A percentile compares a stretch with the other conserved stretches of the same genome.
Conservation (phyloP, 2,888 invertebrate species). For the Diadromus collaris region DNA sequence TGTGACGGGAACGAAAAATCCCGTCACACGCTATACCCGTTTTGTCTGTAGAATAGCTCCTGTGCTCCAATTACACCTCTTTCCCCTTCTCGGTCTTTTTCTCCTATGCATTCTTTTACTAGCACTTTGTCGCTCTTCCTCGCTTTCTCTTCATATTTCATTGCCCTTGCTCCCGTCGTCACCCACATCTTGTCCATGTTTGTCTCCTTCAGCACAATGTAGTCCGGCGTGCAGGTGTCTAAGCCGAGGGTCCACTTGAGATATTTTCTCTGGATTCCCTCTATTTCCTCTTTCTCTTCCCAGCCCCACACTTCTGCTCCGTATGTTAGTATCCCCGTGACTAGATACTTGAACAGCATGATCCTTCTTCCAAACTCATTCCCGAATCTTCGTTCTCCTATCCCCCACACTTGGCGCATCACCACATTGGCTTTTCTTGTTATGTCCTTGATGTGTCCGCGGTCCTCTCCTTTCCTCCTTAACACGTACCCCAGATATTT, state of each 20-base stretch:
- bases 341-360: constrained; percentile 34
- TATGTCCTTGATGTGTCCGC: constrained; percentile 35
- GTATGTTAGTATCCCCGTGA: constrained; percentile 44
- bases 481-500: constrained; percentile 47
- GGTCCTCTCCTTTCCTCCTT: constrained; percentile 20
- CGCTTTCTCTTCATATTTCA: constrained; percentile 8
- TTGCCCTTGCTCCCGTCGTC: neutral
- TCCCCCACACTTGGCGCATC: constrained; percentile 48
- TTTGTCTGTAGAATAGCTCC: constrained; percentile 24
- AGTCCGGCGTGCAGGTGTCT: neutral
- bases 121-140: constrained; percentile 1
- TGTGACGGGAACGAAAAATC: too few relatives aligned
- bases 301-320: constrained; percentile 54
- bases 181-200: constrained; percentile 1
- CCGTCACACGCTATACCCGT: constrained; percentile 35
- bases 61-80: constrained; percentile 7
- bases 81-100: neutral
- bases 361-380: constrained; percentile 40
- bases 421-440: constrained; percentile 37
- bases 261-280: constrained; percentile 8
- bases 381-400: constrained; percentile 43
- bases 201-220: constrained; percentile 1
- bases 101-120: constrained; percentile 16
- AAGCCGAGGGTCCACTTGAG: constrained; percentile 1
- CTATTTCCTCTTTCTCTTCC: constrained; percentile 38